phyloP scores from a whole-genome alignment of 2,113 vertebrate genomes.

The Entelurus aequoreus region DNA sequence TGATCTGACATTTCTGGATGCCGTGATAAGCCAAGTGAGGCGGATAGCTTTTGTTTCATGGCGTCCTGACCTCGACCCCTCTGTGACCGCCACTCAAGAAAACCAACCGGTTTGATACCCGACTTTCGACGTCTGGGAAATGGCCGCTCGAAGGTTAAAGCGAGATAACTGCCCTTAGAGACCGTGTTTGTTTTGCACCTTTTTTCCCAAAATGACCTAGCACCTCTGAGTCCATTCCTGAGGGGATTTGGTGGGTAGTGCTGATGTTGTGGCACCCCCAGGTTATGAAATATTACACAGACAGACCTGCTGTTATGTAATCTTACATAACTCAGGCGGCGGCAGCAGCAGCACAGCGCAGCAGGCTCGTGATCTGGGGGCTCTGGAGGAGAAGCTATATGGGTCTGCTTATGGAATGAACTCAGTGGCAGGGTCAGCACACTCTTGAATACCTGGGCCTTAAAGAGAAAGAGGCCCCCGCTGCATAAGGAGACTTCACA shows the following conservation, averaged over 20 bases:
- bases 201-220: constrained; percentile 28
- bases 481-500: constrained; percentile 28
- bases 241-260: constrained; percentile 35
- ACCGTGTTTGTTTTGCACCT: neutral
- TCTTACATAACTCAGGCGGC: constrained; percentile 72
- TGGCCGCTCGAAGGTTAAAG: neutral
- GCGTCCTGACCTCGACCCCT: constrained; percentile 44
- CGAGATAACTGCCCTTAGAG: constrained; percentile 2
- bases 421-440: constrained; percentile 61
- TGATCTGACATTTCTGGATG: constrained; percentile 37
- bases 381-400: constrained; percentile 64
- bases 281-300: constrained; percentile 72
- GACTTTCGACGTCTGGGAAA: neutral
- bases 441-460: constrained; percentile 49
- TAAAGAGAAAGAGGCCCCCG: constrained; percentile 58
- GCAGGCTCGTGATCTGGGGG: constrained; percentile 65
- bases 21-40: constrained; percentile 34
- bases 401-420: constrained; percentile 66
- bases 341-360: constrained; percentile 39
- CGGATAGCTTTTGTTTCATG: constrained; percentile 45
- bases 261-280: constrained; percentile 45
- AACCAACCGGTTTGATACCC: constrained; percentile 5
- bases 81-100: constrained; percentile 47
- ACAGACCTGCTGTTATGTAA: constrained; percentile 71
- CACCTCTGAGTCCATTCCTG: constrained; percentile 33